A percentile compares a stretch with the other conserved stretches of the same genome.
Conservation (phyloP, 2,888 invertebrate species). For the Diarsia mendica region DNA sequence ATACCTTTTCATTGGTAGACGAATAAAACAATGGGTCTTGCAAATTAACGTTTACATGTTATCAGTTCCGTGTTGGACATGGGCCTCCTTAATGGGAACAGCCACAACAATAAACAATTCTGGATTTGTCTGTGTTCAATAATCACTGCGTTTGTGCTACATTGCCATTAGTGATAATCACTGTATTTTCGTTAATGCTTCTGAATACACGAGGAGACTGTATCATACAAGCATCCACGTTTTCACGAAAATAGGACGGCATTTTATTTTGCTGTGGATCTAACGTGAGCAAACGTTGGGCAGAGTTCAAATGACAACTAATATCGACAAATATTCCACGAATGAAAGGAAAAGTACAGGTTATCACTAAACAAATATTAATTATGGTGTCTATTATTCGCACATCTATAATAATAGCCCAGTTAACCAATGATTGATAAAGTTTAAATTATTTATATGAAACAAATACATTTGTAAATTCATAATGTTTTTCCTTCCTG, state of each 20-base stretch:
- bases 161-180: background rate
- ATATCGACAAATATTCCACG: background rate
- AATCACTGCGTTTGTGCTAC: background rate
- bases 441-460: slow-evolving; percentile 17
- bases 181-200: background rate
- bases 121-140: background rate
- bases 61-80: slow-evolving; percentile 10
- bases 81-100: background rate
- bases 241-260: background rate
- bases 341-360: background rate
- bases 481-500: slow-evolving; percentile 51
- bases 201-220: background rate
- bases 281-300: no score
- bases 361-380: background rate
- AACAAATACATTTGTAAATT: slow-evolving; percentile 9
- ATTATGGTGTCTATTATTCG: background rate
- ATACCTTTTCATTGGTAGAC: slow-evolving; percentile 26
- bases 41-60: slow-evolving; percentile 22
- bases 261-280: background rate
- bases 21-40: slow-evolving; percentile 39
- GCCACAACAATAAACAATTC: slow-evolving; percentile 6
- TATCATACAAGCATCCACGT: background rate
- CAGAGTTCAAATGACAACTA: background rate
- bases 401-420: slow-evolving; percentile 8
- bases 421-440: slow-evolving; percentile 20